Conservation (phyloP, 2,113 vertebrate species). For the Poecile atricapillus region DNA sequence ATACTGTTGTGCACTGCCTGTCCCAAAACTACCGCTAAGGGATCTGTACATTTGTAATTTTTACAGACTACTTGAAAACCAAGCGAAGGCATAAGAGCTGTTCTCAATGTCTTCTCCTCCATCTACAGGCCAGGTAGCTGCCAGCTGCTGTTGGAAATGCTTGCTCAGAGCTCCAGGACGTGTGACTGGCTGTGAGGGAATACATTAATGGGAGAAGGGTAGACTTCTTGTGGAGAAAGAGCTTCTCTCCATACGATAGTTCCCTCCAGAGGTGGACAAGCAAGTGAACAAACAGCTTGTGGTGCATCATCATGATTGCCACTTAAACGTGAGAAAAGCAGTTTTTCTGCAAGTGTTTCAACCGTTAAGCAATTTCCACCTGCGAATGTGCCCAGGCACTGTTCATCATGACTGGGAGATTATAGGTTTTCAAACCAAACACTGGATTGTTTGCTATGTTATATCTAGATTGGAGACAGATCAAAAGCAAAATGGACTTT, state of each 20-base stretch:
- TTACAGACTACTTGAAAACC: neutral
- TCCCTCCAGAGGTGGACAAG: neutral
- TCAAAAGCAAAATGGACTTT: neutral
- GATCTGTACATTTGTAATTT: neutral
- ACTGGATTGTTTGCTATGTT: neutral
- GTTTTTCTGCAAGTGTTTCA: neutral
- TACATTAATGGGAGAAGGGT: neutral
- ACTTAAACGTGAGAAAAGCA: neutral
- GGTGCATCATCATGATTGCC: neutral
- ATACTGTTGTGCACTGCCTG: neutral
- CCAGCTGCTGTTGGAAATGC: neutral
- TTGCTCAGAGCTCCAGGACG: neutral
- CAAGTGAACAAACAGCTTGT: neutral
- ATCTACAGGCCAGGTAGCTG: neutral
- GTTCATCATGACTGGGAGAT: neutral
- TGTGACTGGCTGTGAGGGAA: neutral
- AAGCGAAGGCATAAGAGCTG: neutral
- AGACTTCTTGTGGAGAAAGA: neutral
- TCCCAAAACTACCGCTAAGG: neutral
- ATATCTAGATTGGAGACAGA: neutral
- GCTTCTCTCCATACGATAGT: neutral
- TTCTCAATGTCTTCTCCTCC: neutral
- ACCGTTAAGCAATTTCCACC: neutral
- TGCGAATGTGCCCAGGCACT: neutral
- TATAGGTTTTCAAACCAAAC: neutral